A percentile compares a stretch with the other conserved stretches of the same genome.
phyloP scores from a whole-genome alignment of 92 coral and sea anemone species.

The Ricordea florida region DNA sequence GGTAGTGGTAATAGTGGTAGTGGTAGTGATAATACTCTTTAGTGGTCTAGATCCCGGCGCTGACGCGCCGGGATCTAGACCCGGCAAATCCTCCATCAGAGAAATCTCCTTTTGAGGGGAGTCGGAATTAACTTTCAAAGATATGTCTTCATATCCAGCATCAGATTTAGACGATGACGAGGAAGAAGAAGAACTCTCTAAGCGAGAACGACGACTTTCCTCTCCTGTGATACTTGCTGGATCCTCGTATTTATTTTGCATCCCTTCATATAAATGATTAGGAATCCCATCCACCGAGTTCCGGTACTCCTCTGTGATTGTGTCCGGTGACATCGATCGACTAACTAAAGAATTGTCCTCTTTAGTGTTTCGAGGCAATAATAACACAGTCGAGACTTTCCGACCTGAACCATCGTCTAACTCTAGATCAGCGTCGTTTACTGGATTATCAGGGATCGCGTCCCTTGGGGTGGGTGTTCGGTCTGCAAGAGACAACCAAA shows the following conservation, averaged over 20 bases:
- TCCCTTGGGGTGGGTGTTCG: too few species aligned
- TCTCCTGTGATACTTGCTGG: background rate
- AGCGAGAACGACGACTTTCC: background rate
- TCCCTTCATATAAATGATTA: background rate
- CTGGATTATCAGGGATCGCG: too few species aligned
- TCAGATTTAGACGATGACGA: background rate
- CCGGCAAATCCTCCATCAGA: too few species aligned
- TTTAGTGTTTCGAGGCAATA: background rate
- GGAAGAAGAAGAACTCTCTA: background rate
- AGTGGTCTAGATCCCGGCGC: too few species aligned
- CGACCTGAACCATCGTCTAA: too few species aligned
- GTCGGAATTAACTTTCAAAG: background rate
- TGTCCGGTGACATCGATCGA: background rate
- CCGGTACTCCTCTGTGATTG: background rate
- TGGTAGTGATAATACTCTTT: too few species aligned
- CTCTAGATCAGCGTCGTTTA: too few species aligned
- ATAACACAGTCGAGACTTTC: too few species aligned
- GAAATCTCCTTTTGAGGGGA: too few species aligned
- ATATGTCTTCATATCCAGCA: background rate
- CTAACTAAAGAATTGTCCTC: background rate
- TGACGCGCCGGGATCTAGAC: too few species aligned
- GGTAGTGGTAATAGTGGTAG: too few species aligned
- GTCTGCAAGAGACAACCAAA: too few species aligned
- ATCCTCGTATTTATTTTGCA: background rate
- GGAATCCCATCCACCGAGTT: background rate